These are phyloP conservation scores for Diorhabda carinulata DNA, from an alignment of 1,140 invertebrate genomes.

Conservation along the genomic window DNA sequence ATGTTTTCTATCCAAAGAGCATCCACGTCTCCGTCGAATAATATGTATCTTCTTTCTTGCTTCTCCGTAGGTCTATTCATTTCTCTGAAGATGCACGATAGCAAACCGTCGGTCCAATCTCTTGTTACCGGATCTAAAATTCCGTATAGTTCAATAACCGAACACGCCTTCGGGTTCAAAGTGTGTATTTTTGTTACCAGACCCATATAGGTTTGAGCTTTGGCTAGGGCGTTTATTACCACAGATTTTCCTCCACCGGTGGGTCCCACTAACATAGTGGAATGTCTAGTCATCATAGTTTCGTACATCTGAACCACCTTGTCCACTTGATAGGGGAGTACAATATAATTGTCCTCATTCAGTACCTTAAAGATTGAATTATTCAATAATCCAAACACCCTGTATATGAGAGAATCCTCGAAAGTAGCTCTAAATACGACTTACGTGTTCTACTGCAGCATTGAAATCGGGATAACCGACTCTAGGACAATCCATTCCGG, in stretches of 20 bases:
- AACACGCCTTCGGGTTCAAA: conserved; percentile 83
- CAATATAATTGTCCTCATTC: conserved; percentile 61
- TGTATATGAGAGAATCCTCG: too few relatives aligned
- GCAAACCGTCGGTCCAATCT: conserved; percentile 88
- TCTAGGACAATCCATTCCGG: conserved; percentile 79
- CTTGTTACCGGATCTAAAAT: conserved; percentile 76
- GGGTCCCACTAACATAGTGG: conserved; percentile 86
- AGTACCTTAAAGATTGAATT: conserved; percentile 50
- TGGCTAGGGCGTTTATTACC: conserved; percentile 74
- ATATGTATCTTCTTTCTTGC: conserved; percentile 63
- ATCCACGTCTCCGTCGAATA: conserved; percentile 92
- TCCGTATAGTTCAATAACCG: conserved; percentile 87
- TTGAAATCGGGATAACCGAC: conserved; percentile 83
- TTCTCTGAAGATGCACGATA: conserved; percentile 86
- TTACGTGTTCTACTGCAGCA: conserved; percentile 59
- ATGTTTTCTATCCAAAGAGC: conserved; percentile 93
- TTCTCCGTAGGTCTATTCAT: conserved; percentile 73
- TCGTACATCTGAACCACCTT: conserved; percentile 81
- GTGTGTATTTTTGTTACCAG: conserved; percentile 71
- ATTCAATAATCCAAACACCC: neutral
- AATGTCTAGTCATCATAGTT: conserved; percentile 90
- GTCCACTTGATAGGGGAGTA: conserved; percentile 72
- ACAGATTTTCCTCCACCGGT: conserved; percentile 88
- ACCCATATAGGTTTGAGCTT: conserved; percentile 72
- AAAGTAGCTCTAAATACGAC: too few relatives aligned